Percentiles rank a stretch among this genome's conserved stretches.
Conservation (phyloP, 1,140 invertebrate genomes). For the Papilio machaon region DNA sequence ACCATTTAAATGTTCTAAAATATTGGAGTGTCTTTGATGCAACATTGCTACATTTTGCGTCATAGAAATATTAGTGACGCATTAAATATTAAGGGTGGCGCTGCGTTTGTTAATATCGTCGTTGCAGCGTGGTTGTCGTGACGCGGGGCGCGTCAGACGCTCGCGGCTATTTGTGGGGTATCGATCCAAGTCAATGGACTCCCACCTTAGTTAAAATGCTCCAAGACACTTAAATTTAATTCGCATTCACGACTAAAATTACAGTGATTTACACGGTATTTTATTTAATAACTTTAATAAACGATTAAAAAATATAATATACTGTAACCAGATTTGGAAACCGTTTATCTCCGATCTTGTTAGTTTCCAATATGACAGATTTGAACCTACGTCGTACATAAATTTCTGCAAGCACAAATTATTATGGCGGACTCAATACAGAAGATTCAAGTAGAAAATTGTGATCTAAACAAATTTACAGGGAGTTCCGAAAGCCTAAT, state of each 20-base stretch:
- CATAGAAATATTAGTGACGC: constrained; percentile 70
- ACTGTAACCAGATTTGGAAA: neutral
- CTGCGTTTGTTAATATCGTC: constrained; percentile 28
- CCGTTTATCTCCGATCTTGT: neutral
- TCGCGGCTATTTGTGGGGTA: constrained; percentile 68
- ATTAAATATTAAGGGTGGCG: constrained; percentile 75
- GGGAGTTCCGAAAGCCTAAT: too few relatives aligned
- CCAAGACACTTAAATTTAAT: constrained; percentile 45
- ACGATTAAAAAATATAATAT: neutral
- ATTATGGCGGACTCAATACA: too few relatives aligned
- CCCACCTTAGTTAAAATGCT: constrained; percentile 43
- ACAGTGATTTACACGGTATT: neutral
- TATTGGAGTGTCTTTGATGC: constrained; percentile 55
- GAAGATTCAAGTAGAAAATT: too few relatives aligned
- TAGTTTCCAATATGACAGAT: neutral
- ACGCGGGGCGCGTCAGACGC: constrained; percentile 54
- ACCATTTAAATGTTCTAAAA: constrained; percentile 5
- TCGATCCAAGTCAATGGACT: constrained; percentile 59
- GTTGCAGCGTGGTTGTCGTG: constrained; percentile 51
- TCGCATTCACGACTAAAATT: constrained; percentile 15
- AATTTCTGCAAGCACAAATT: neutral
- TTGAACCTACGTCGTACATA: neutral
- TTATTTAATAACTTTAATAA: neutral
- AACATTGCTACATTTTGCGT: constrained; percentile 60
- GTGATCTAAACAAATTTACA: too few relatives aligned